phyloP scores from a whole-genome alignment of 2,113 vertebrate genomes.

The Vidua chalybeata region DNA sequence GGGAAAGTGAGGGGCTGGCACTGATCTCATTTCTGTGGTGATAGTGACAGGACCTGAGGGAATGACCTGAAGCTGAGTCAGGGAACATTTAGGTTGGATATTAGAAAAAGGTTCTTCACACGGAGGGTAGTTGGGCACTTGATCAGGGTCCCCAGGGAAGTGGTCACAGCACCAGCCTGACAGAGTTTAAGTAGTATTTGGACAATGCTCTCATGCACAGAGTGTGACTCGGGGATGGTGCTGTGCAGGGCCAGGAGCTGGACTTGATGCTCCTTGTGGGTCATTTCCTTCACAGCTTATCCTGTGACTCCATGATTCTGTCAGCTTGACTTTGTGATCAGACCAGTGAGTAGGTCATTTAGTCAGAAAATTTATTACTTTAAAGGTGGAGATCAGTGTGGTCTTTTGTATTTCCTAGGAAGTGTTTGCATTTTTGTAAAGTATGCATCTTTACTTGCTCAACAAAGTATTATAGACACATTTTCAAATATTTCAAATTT shows the following conservation, averaged over 20 bases:
- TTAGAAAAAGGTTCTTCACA: background rate
- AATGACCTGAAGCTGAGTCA: background rate
- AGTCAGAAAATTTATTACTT: background rate
- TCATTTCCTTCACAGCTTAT: background rate
- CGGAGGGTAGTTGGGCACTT: accelerated
- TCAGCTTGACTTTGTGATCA: background rate
- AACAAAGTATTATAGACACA: background rate
- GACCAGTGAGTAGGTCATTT: background rate
- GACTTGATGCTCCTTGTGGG: accelerated
- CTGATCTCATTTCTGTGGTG: too few relatives aligned
- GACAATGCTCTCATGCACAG: background rate
- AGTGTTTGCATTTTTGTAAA: background rate
- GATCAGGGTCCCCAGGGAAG: background rate
- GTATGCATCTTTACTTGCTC: background rate
- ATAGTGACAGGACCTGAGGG: background rate
- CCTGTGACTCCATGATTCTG: background rate
- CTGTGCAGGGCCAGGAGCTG: background rate
- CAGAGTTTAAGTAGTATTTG: background rate
- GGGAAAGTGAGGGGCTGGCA: background rate
- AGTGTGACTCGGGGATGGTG: accelerated
- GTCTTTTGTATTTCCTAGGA: background rate
- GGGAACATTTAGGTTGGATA: background rate
- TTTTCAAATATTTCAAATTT: background rate
- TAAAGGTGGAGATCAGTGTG: background rate
- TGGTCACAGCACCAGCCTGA: background rate